A percentile compares a stretch with the other conserved stretches of the same genome.
Evolutionary conservation across 1,140 invertebrate genomes (phyloP).

Genomic region (Telenomus remus): DNA sequence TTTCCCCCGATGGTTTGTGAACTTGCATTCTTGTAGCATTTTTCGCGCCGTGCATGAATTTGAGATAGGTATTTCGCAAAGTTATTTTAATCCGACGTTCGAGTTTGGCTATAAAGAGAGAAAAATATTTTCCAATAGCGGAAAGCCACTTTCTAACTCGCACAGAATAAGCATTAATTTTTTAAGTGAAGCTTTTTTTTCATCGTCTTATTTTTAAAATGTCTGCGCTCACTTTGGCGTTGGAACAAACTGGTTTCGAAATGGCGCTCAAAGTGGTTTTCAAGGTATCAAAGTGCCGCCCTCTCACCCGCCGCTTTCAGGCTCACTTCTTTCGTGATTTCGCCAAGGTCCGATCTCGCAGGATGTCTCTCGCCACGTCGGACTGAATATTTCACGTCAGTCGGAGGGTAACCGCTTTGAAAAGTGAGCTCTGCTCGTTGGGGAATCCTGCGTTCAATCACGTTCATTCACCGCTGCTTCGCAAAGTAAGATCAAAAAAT

Average conservation of each 20-base stretch:
- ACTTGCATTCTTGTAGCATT: conserved; percentile 22
- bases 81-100: conserved; percentile 19
- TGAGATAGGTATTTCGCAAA: conserved; percentile 14
- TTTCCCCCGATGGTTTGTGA: conserved; percentile 9
- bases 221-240: too few species aligned
- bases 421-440: conserved; percentile 54
- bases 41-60: conserved; percentile 12
- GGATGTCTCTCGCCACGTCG: conserved; percentile 52
- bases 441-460: conserved; percentile 58
- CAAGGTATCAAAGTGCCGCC: too few species aligned
- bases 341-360: conserved; percentile 41
- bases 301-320: neutral
- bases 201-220: too few species aligned
- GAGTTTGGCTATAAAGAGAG: neutral
- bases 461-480: conserved; percentile 39
- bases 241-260: conserved; percentile 24
- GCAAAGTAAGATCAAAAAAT: conserved; percentile 39
- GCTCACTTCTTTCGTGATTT: conserved; percentile 30
- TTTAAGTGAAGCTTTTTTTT: too few species aligned
- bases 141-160: neutral
- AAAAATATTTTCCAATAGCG: conserved; percentile 14
- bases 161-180: too few species aligned
- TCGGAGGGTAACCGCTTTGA: conserved; percentile 57
- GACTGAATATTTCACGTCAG: conserved; percentile 56
- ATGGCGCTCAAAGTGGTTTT: conserved; percentile 7